Percentiles rank a stretch among this genome's conserved stretches.
Conservation (phyloP, 2,797 vertebrate genomes). For the Adelosebastes latens region DNA sequence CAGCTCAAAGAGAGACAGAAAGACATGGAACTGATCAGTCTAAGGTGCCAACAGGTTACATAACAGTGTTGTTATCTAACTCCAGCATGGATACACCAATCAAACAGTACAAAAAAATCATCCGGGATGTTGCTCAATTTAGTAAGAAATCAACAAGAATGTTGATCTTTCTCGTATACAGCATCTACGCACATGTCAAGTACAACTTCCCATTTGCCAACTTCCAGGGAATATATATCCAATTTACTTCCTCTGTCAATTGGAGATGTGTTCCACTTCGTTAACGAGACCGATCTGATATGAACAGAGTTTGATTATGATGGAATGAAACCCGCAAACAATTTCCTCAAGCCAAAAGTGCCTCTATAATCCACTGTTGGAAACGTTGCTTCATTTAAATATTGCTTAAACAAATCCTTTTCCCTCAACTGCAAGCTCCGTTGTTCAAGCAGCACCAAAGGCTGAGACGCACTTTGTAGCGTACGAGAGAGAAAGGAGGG, state of each 20-base stretch:
- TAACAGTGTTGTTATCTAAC: background rate
- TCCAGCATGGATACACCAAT: background rate
- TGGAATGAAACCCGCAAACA: background rate
- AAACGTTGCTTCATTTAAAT: slow-evolving; percentile 24
- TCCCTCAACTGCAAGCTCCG: background rate
- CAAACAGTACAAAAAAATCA: background rate
- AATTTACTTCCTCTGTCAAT: background rate
- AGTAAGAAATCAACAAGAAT: background rate
- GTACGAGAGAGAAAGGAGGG: background rate
- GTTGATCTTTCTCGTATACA: background rate
- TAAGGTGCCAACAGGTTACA: background rate
- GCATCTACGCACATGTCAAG: background rate
- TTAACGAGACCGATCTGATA: slow-evolving; percentile 5
- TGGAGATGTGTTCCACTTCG: background rate
- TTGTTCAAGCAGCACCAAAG: slow-evolving; percentile 21
- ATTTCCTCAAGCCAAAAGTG: background rate
- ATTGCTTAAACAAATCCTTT: slow-evolving; percentile 20
- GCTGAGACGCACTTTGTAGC: background rate
- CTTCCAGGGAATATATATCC: background rate
- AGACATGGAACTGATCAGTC: background rate
- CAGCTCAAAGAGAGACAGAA: background rate
- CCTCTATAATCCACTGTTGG: slow-evolving; percentile 10
- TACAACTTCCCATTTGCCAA: background rate
- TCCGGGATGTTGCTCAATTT: background rate
- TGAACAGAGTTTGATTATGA: slow-evolving; percentile 6